These are phyloP conservation scores for Delia radicum DNA, from an alignment of 1,140 invertebrate species.

Conservation along the genomic window DNA sequence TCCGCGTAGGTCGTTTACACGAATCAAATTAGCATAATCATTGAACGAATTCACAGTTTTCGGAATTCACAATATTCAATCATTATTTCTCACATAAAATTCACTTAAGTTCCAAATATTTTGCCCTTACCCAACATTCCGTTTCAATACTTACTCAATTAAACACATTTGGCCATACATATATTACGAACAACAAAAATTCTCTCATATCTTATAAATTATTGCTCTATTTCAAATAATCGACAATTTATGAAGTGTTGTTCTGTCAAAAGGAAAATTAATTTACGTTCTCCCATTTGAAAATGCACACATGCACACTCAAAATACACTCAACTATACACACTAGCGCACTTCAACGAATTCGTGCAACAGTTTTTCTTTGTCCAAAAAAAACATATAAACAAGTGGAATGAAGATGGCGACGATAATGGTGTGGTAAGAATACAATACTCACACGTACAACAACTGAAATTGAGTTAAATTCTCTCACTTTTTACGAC, in stretches of 20 bases:
- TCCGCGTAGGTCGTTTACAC: too few species aligned
- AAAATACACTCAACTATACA: neutral
- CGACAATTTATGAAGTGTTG: neutral
- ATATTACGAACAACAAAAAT: too few species aligned
- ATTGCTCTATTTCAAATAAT: neutral
- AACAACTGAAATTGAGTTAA: neutral
- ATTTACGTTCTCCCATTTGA: neutral
- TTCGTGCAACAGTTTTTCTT: constrained; percentile 12
- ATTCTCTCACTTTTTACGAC: neutral
- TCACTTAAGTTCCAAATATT: too few species aligned
- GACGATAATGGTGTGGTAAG: neutral
- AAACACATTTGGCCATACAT: too few species aligned
- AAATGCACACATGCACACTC: neutral
- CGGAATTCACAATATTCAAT: too few species aligned
- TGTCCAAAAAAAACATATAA: neutral
- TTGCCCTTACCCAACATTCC: too few species aligned
- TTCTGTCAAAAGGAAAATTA: neutral
- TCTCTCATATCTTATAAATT: neutral
- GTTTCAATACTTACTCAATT: too few species aligned
- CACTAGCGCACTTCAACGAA: neutral
- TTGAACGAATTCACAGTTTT: too few species aligned
- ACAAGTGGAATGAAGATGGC: neutral
- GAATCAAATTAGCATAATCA: too few species aligned
- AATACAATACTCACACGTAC: neutral
- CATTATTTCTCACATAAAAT: too few species aligned